Percentiles rank a stretch among this genome's conserved stretches.
Conservation (phyloP, 2,888 invertebrate genomes). For the Erynnis tages region DNA sequence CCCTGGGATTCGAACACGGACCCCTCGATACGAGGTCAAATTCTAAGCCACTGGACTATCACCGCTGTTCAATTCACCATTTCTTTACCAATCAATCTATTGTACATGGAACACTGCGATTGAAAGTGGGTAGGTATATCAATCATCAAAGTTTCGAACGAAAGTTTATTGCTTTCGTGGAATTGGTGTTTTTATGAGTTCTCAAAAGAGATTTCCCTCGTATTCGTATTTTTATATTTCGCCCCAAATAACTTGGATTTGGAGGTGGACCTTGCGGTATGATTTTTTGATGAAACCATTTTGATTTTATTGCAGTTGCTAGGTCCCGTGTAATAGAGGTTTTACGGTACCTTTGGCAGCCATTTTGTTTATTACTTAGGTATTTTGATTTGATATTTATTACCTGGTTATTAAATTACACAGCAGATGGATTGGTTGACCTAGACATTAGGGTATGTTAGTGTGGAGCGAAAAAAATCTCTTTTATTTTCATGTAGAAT, state of each 20-base stretch:
- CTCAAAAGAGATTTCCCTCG: slow-evolving; percentile 16
- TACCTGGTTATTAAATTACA: neutral
- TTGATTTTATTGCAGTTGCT: slow-evolving; percentile 16
- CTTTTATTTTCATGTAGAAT: no score
- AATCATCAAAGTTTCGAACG: slow-evolving; percentile 22
- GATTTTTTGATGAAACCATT: slow-evolving; percentile 25
- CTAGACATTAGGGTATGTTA: neutral
- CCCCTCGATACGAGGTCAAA: no score
- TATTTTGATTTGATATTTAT: neutral
- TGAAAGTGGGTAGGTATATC: slow-evolving; percentile 21
- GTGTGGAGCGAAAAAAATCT: no score
- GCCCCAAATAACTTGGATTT: slow-evolving; percentile 14
- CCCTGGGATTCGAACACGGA: no score
- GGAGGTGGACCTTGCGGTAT: slow-evolving; percentile 6
- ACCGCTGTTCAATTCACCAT: no score
- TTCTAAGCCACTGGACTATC: no score
- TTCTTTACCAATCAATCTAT: slow-evolving; percentile 2
- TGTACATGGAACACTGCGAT: slow-evolving; percentile 12
- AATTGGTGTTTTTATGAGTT: slow-evolving; percentile 27
- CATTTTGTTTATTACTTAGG: slow-evolving; percentile 4
- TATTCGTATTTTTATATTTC: slow-evolving; percentile 15
- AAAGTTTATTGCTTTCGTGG: slow-evolving; percentile 19
- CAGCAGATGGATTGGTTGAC: neutral
- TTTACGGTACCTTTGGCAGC: slow-evolving; percentile 12
- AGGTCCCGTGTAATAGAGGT: slow-evolving; percentile 1